Conservation (phyloP, 2,113 vertebrate species). For the Laticauda colubrina region DNA sequence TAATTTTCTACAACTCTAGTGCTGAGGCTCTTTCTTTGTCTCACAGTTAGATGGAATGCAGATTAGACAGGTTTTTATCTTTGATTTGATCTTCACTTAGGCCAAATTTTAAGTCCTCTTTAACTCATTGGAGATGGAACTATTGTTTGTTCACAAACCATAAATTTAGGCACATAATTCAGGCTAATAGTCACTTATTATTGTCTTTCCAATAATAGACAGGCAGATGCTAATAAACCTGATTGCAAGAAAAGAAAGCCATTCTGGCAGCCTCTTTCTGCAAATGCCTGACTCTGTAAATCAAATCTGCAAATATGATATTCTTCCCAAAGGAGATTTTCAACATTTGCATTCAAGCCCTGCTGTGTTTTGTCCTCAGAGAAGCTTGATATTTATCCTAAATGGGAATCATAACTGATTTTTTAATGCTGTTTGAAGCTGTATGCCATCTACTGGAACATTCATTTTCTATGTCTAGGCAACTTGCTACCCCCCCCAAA, state of each 20-base stretch:
- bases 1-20: background rate
- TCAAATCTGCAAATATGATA: conserved; percentile 3
- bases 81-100: background rate
- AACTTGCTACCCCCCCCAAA: background rate
- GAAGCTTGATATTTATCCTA: conserved; percentile 7
- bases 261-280: background rate
- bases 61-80: background rate
- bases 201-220: conserved; percentile 5
- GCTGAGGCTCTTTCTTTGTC: background rate
- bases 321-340: background rate
- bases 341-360: background rate
- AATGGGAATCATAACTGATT: conserved; percentile 20
- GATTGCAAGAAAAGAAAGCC: background rate
- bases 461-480: background rate
- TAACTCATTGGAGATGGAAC: background rate
- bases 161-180: background rate
- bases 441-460: background rate
- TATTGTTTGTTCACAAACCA: background rate
- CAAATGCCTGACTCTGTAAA: background rate
- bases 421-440: conserved; percentile 4
- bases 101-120: background rate
- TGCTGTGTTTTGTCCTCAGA: background rate
- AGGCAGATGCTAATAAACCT: conserved; percentile 3
- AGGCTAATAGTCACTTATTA: background rate
- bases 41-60: background rate